Base-by-base conservation (phyloP, 2,113 vertebrate genomes). In the Sphyrna mokarran region DNA sequence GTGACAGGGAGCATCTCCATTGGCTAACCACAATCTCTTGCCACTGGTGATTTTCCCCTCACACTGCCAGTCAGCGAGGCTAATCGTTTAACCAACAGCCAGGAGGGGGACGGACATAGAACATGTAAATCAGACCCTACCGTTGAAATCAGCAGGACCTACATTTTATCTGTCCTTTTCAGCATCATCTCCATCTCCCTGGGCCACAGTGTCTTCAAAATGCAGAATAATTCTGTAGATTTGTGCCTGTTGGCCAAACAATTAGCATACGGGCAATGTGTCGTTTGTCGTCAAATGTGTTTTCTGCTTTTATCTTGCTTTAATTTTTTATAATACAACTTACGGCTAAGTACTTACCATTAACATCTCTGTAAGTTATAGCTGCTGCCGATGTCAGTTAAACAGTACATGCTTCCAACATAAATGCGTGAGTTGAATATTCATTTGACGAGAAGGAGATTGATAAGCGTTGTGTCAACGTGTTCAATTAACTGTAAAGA, bases 401-500 rank as follows among this genome's bases (percentile, higher is more conserved):
- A 95, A 54, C 4, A 58, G 91, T 72, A 72, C 68, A 95, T 26
- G 70, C 11, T 72, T 95, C 40, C 23, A 48, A 11, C 26, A 16
- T 22, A 43, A 72, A 54, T 54, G 69, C 26, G 26, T 72, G 68
- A 95, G 22, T 69, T 72, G 94, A 95, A 95, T 54, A 95, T 95
- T 95, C 9, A 95, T 94, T 70, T 54, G 26, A 70, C 70, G 40
- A 72, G 72, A 69, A 95, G 48, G 68, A 72, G 40, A 72, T 72
- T 95, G 94, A 72, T 95, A 95, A 72, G 23, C 13, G 22, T 95
- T 72, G 13, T 33, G 40, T 40, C 94, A 95, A 72, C 43, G 1
- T 72, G 68, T 48, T 95, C 94, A 95, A 95, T 95, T 95, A 95
- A 72, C 94, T 95, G 94, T 48, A 48, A 72, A 95, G 94, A 72